Base-by-base conservation (phyloP, 2,888 invertebrate species). In the Ischnus inquisitorius region DNA sequence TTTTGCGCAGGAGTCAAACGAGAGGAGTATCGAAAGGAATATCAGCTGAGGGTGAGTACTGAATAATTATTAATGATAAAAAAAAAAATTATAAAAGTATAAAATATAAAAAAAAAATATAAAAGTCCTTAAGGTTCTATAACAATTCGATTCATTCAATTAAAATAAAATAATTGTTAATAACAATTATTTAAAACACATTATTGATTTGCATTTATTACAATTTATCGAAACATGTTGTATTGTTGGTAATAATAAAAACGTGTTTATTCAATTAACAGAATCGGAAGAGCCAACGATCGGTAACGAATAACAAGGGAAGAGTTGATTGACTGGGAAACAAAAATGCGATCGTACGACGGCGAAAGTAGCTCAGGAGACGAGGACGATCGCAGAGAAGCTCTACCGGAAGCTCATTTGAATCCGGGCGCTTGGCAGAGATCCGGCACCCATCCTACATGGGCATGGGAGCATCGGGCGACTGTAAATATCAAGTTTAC, bases 341-440 rank as follows among this genome's bases (percentile, higher is more conserved):
- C 0, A n/a, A 82, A 82, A 81, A 93, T 93, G 93, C 90, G 93
- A 79, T 93, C 93, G 3, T 93, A 93, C 87, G 93, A 93, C 87
- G 93, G 93, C 8, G 93, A 93, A 86, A 93, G 93, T 83, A 93
- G 93, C 83, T 93, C 93, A 51, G 93, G 92, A 34, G 93, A 93
- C 57, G 93, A 93, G 76, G 93, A 93, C 75, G 93, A 93, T 65
- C 88, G 91, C n/a, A 88, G 93, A 57, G 93, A 93, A 62, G 86
- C 86, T 34, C 88, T 92, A 57, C 90, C 92, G 4, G 93, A 93
- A 78, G 88, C 89, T 41, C 92, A 92, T 84, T 83, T 91, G 75
- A 92, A 92, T 79, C 90, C 89, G 75, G 92, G 92, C 69, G 88
- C 90, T 22, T 93, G 92, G 92, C 92, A 92, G 64, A 89, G 93